Base-by-base conservation (phyloP, 2,888 invertebrate species). In the Nomada fabriciana region DNA sequence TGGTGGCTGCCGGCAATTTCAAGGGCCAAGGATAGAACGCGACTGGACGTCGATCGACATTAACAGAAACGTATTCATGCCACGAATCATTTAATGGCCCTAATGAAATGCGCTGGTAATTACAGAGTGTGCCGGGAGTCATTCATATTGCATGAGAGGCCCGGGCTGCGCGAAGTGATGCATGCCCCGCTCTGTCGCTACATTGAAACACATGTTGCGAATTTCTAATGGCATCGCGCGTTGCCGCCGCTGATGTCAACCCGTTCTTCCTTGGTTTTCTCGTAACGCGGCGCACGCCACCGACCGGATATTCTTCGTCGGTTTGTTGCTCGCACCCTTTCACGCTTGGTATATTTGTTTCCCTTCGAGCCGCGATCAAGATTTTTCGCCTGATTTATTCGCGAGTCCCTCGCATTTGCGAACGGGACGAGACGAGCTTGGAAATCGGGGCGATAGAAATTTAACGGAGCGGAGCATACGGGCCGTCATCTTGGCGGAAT, bases 31-130 rank as follows among this genome's bases (percentile, higher is more conserved):
- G 29, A 0, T 50, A 11, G 23, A 20, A 59, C 47, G 59, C 42
- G 68, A 55, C 47, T 15, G 64, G 25, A 64, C 43, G 80, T 64
- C 75, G 81, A 83, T 86, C 74, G 61, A 53, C 78, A 86, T 86
- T 86, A 86, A 76, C 76, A 82, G 73, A 82, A 85, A 83, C 65
- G 75, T 82, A 89, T 91, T 91, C 90, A 86, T 89, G 89, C 89
- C 85, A 87, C 87, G 89, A 91, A 92, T 91, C 91, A 89, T 92
- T 91, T 89, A 90, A 91, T 90, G 88, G 84, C 83, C 80, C 84
- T 89, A 90, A 91, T 91, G 90, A 91, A 91, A 91, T 89, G 89
- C 90, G 86, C 86, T 76, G 84, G 89, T 90, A 90, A 91, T 91
- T 89, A 88, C 86, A 86, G 87, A 84, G 86, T 88, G 89, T 88